Base-by-base conservation (phyloP, 2,888 invertebrate genomes). In the Chrysopilus asiliformis region DNA sequence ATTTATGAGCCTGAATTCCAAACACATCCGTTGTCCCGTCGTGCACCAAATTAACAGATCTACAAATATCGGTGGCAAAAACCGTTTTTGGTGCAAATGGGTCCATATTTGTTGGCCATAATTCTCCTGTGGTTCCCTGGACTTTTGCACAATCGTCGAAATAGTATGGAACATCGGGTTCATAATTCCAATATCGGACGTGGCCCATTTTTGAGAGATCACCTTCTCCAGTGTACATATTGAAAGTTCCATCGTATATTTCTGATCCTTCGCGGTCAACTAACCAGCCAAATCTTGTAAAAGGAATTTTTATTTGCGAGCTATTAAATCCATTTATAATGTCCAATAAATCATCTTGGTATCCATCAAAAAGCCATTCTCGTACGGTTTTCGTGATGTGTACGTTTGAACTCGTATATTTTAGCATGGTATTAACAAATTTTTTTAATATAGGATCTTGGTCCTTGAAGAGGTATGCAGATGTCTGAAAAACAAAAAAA, bases 241-340 rank as follows among this genome's bases (percentile, higher is more conserved):
- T 77, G 53, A 79, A 84, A 1, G 70, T 63, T 1, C 89, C 89
- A 56, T 89, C 89, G 52, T 71, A 84, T 1, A 70, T 68, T 22
- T 68, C 57, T 0, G 82, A 79, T 18, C 65, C 68, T 56, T 89
- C 89, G 45, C 87, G 74, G 79, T 86, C 66, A 7, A 58, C 68
- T 55, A 91, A 84, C 83, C 89, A 87, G 8, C 82, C 91, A 58
- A 93, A 90, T 51, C 72, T 79, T 20, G 72, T 75, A 49, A 70
- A 80, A 0, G 83, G 83, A 46, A 85, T 70, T 2, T 63, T 45
- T 19, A 61, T 56, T 43, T 46, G 47, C 2, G 56, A 31, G 58
- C 16, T 73, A 51, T 45, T 77, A 58, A 25, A 79, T 45, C 47
- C 68, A 56, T 27, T 63, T 37, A 26, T 70, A 68, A 42, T 79